Base-by-base conservation (phyloP, 2,888 invertebrate genomes). In the Cantharis rufa region DNA sequence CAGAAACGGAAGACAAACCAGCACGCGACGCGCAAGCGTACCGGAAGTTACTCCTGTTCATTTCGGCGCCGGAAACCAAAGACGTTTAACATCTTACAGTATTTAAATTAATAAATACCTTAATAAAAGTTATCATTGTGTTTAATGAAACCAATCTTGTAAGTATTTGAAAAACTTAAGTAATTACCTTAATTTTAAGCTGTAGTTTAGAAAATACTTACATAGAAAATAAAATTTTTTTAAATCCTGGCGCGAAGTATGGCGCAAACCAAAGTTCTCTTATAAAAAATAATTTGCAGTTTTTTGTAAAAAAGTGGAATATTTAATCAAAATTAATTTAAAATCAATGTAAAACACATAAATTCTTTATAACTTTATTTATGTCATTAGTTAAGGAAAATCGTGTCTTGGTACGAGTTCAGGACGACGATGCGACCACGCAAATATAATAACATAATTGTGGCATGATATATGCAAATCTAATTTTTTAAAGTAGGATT, bases 381-480 rank as follows among this genome's bases (percentile, higher is more conserved):
- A 84, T 85, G 85, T 86, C 85, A 85, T 85, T 85, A 84, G 81
- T 79, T 81, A 79, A 84, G 82, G 86, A 85, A 86, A 85, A 86
- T 81, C 85, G 86, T 85, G 85, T 86, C 87, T 85, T 87, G 87
- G 87, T 87, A 87, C 87, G 86, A 83, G 74, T 82, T 81, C 82
- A 81, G 82, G 85, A 86, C 85, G 84, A 86, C 85, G 84, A 85
- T 83, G 83, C 82, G 84, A 85, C 87, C 86, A 86, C 87, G 86
- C 87, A 84, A 87, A 86, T 87, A 87, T 87, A 85, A 87, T 87
- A 86, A 85, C 86, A 84, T 85, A 85, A 86, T 86, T 85, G 84
- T 84, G 82, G 83, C 84, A 84, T 86, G 86, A 86, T 86, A 86
- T 86, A 86, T 85, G 85, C 68, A 73, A 74, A 62, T 78, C 77